Evolutionary conservation across 2,113 vertebrate genomes (phyloP), one percentile per base, ranked within the genome.

Genomic region (Ceyx margarethae): DNA sequence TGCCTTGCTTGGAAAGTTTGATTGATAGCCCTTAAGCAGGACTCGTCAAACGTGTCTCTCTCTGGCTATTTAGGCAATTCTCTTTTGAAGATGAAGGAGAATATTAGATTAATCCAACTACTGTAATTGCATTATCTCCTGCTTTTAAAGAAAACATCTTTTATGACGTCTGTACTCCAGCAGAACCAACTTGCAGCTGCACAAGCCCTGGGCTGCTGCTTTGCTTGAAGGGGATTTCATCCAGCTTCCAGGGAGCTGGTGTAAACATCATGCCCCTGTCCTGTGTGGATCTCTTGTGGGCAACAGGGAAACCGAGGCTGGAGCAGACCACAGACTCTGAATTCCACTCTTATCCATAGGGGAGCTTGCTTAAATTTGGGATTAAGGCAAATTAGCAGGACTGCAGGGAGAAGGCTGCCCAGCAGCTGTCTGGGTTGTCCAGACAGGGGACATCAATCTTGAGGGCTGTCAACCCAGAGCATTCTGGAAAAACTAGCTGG

Each of bases 81-180:
- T 66, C 89, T 87, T 89, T 77, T 74, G 84, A 89, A 81, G 84
- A 95, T 69, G 81, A 87, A 89, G 91, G 79, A 80, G 87, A 89
- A 92, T 94, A 94, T 92, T 92, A 89, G 91, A 96, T 96, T 94
- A 92, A 92, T 60, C 86, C 81, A 94, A 92, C 72, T 89, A 93
- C 91, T 94, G 22, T 82, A 93, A 92, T 61, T 48, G 62, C 74
- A 69, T 96, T 91, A 94, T 87, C 75, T 87, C 64, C 85, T 71
- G 84, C 87, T 89, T 93, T 85, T 74, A 91, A 93, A 94, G 81
- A 66, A 92, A 94, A 76, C 7, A 6, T 87, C 9, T 93, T 96
- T 93, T 74, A 92, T 37, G 75, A 75, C 0, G 0, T 85, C 62
- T 2, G 0, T 78, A 16, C 73, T 60, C 13, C 7, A 72, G 53